Evolutionary conservation across 2,888 invertebrate species (phyloP).

Genomic region (Tetramorium bicarinatum): DNA sequence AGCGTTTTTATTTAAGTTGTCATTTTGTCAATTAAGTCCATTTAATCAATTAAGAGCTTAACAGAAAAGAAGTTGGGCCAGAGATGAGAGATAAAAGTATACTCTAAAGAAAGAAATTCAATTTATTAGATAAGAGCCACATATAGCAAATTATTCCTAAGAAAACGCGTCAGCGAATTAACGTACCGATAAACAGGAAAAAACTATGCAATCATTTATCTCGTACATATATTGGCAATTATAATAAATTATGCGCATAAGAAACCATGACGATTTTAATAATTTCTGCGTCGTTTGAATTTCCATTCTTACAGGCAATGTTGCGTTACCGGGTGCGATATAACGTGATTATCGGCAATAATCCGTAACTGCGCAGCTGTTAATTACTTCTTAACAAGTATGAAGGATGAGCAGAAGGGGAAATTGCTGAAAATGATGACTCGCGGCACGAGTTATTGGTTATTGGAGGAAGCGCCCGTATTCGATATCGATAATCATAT

Average conservation of each 20-base stretch:
- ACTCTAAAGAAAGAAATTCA: background rate
- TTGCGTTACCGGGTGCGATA: constrained; percentile 3
- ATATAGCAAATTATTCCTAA: background rate
- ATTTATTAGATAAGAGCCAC: background rate
- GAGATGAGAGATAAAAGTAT: background rate
- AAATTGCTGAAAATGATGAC: constrained; percentile 52
- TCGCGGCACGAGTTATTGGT: constrained; percentile 28
- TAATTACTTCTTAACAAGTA: constrained; percentile 53
- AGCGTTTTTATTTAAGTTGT: constrained; percentile 21
- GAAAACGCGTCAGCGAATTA: constrained; percentile 16
- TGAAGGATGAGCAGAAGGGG: constrained; percentile 3
- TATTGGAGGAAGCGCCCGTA: constrained; percentile 21
- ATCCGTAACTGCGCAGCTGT: constrained; percentile 40
- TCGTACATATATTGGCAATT: background rate
- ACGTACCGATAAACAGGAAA: background rate
- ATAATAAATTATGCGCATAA: background rate
- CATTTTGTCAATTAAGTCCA: background rate
- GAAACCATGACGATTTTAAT: constrained; percentile 2
- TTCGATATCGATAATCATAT: constrained; percentile 41
- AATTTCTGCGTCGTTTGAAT: background rate
- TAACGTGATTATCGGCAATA: constrained; percentile 45
- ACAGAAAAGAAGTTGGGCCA: background rate
- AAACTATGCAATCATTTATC: background rate
- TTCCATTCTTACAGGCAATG: constrained; percentile 9
- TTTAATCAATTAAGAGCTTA: constrained; percentile 21